Evolutionary conservation across 1,140 invertebrate species (phyloP), one percentile per base, ranked within the genome.

Genomic region (Sinonovacula constricta): DNA sequence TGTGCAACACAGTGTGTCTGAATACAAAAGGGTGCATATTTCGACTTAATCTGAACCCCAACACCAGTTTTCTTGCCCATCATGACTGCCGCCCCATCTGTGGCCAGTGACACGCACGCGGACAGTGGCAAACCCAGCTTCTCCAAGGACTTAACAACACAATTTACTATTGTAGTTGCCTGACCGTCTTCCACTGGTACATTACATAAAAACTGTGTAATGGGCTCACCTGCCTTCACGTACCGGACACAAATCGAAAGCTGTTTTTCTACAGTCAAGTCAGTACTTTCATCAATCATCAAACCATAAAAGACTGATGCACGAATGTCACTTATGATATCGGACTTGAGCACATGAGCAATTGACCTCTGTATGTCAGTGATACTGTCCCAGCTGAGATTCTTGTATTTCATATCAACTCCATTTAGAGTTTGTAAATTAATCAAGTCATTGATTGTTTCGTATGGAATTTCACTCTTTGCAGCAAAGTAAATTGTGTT

Each of bases 21-120:
- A 26, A 76, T 56, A 26, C n/a, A 39, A 56, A 76, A 67, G 14
- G 72, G 54, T 10, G 62, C 7, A 39, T 67, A 76, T 54, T 76
- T 76, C 30, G 53, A 15, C 34, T 31, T 7, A 7, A 76, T 22
- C 62, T 75, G 71, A 57, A 76, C 65, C 24, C 65, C 65, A n/a
- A 77, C 66, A n/a, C 63, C 74, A 5, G 63, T 68, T 60, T 77
- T 67, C 28, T 60, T 67, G 3, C 65, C 28, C 14, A 51, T 59
- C 74, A 77, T 77, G 12, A 45, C 56, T 2, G 53, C 24, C 28
- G 74, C 65, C n/a, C 74, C 74, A 68, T 77, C 74, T 34, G 74
- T 77, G 22, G 74, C 15, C 15, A 77, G 33, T 30, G 74, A 67
- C 30, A 68, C 56, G 34, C 34, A 60, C 7, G 14, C 22, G 2